Evolutionary conservation across 2,888 invertebrate genomes (phyloP).

Genomic region (Parochlus steinenii): DNA sequence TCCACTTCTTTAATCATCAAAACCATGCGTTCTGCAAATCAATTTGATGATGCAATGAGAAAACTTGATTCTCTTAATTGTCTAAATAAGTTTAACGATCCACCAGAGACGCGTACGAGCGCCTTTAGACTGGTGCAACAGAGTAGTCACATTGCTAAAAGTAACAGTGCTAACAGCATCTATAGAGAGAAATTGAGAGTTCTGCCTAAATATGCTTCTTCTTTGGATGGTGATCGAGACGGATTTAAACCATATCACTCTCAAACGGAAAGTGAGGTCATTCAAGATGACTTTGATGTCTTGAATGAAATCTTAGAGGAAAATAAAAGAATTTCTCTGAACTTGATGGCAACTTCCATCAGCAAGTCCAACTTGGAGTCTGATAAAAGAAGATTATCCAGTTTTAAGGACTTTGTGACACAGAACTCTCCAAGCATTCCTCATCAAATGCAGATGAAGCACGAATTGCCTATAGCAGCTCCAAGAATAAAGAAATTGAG

Average conservation of each 20-base stretch:
- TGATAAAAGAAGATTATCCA: no score
- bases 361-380: no score
- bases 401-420: no score
- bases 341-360: no score
- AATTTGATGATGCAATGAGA: constrained; percentile 30
- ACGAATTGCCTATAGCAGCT: constrained; percentile 19
- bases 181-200: constrained; percentile 4
- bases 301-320: constrained; percentile 10
- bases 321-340: constrained; percentile 12
- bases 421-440: neutral
- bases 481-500: constrained; percentile 26
- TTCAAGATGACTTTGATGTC: constrained; percentile 8
- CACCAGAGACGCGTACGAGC: constrained; percentile 5
- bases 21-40: constrained; percentile 28
- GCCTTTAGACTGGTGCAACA: constrained; percentile 15
- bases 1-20: constrained; percentile 30
- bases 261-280: neutral
- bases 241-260: no score
- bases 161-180: constrained; percentile 14
- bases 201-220: constrained; percentile 15
- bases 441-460: neutral
- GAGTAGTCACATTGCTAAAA: constrained; percentile 15
- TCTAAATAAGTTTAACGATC: neutral
- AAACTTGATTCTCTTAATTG: constrained; percentile 18
- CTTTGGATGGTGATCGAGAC: constrained; percentile 15